Base-by-base conservation (phyloP, 1,140 invertebrate species). In the Tribolium castaneum region DNA sequence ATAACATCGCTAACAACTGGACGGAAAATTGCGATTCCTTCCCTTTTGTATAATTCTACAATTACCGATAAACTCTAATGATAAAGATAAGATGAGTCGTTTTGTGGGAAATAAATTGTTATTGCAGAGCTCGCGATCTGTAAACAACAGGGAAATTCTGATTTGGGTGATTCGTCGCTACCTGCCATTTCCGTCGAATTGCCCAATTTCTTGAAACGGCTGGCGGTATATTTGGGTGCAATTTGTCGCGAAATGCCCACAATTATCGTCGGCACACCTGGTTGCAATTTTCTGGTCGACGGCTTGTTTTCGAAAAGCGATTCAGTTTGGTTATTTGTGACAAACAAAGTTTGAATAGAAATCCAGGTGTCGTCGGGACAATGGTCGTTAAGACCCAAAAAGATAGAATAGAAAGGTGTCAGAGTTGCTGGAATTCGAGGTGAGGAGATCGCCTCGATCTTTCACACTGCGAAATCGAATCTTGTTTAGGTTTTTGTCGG, bases 221-320 rank as follows among this genome's bases (percentile, higher is more conserved):
- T 59, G 54, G 35, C 59, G 16, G 59, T 14, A 13, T 35, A 54
- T 73, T 73, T 73, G 9, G 71, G 71, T 73, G 50, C 52, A 73
- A 73, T 73, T 73, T 73, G 71, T 73, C 71, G 45, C 51, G 19
- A 73, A 73, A 73, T 73, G 71, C 71, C 71, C 71, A 73, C 71
- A 72, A 72, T 72, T 72, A 72, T 70, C n/a, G 4, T 12, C 19
- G 25, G 70, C 16, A 72, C 70, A 73, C 71, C 71, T 73, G 71
- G 71, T 52, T 34, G 52, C 71, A 73, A 73, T 73, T 73, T 73
- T 54, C 10, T 54, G 71, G 49, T 54, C 71, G 71, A 54, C 52
- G 22, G 71, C 49, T 22, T 73, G 71, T 73, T 73, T 73, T 73
- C 71, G 25, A 54, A 73, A 73, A 73, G 34, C 52, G 25, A 52